Conservation (phyloP, 64 coral and sea anemone species). For the Orbicella faveolata region DNA sequence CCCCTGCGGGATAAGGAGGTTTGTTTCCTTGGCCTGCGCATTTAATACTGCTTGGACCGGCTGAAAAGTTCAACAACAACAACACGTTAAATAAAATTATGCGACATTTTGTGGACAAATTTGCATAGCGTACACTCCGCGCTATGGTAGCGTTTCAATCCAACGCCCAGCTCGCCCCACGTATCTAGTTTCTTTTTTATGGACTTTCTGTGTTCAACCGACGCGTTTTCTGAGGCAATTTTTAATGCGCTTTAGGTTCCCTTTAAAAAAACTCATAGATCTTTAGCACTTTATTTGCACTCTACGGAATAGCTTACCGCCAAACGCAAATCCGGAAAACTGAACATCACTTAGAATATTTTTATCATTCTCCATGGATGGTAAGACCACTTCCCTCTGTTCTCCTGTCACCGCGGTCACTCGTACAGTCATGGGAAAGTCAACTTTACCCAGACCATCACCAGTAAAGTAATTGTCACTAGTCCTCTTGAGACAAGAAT, state of each 20-base stretch:
- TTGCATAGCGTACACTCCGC: no score
- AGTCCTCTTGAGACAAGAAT: slow-evolving; percentile 64
- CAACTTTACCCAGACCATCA: slow-evolving; percentile 49
- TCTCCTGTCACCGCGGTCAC: slow-evolving; percentile 74
- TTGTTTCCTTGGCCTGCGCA: slow-evolving; percentile 77
- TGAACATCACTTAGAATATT: slow-evolving; percentile 45
- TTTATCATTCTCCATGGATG: slow-evolving; percentile 37
- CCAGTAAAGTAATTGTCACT: slow-evolving; percentile 67
- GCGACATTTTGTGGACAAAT: no score
- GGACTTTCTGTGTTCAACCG: no score
- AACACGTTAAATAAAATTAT: background rate
- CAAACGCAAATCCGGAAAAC: slow-evolving; percentile 62
- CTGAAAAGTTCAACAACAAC: background rate
- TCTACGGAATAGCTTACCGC: slow-evolving; percentile 23
- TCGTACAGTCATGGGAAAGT: slow-evolving; percentile 69
- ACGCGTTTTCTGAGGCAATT: no score
- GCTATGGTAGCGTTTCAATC: no score
- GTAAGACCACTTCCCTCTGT: slow-evolving; percentile 50
- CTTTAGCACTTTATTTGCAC: no score
- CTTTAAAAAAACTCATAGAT: no score
- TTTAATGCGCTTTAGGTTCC: no score
- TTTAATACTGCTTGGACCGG: slow-evolving; percentile 49
- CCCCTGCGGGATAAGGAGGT: slow-evolving; percentile 63
- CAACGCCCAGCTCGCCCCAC: no score
- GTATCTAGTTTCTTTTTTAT: no score